Conservation (phyloP, 2,888 invertebrate genomes). For the Sarcophaga rosellei region DNA sequence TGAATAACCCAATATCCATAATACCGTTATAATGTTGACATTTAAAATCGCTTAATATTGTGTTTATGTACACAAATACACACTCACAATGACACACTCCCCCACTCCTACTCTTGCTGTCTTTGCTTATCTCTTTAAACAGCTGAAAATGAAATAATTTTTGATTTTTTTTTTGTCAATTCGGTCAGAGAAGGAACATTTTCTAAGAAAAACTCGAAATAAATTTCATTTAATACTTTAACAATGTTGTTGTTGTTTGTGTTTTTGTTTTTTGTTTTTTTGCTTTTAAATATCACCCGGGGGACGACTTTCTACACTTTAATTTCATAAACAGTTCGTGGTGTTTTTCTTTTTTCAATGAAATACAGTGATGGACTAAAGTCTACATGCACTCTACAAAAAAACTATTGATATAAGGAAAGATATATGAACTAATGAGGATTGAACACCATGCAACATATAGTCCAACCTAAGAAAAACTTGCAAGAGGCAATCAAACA, state of each 20-base stretch:
- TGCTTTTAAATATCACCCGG: conserved; percentile 20
- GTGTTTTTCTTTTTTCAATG: not conserved
- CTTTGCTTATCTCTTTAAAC: no score
- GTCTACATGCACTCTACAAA: no score
- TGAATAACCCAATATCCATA: not conserved
- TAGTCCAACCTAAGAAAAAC: no score
- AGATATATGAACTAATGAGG: no score
- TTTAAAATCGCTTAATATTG: conserved; percentile 12
- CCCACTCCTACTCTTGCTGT: not conserved
- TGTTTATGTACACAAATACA: conserved; percentile 11
- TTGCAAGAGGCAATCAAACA: no score
- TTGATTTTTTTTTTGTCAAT: not conserved
- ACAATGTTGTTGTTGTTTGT: conserved; percentile 3
- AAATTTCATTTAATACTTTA: conserved; percentile 61
- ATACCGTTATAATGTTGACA: conserved; percentile 13
- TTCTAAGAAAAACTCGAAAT: conserved; percentile 38
- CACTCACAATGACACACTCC: no score
- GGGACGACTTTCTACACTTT: conserved; percentile 53
- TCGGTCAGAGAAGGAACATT: not conserved
- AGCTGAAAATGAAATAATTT: not conserved
- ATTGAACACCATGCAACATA: no score
- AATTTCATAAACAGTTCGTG: conserved; percentile 30
- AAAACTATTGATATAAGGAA: no score
- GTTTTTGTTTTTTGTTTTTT: conserved; percentile 1
- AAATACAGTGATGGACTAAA: no score